Evolutionary conservation across 2,113 vertebrate genomes (phyloP).

Genomic region (Gasterosteus aculeatus): DNA sequence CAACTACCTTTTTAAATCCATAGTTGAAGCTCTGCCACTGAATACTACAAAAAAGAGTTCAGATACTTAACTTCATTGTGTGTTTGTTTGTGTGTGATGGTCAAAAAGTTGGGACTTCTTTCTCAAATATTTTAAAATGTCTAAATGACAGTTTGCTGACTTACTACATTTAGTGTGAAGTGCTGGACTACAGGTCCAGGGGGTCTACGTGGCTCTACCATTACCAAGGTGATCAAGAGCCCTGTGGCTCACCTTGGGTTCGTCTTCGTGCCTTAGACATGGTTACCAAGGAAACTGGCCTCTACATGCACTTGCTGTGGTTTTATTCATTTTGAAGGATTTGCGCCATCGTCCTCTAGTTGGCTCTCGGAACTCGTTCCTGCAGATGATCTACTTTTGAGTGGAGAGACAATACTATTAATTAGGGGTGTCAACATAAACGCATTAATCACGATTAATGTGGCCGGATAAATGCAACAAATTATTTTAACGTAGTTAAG

Average conservation of each 20-base stretch:
- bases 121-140: slow-evolving; percentile 12
- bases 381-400: too few species aligned
- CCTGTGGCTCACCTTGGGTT: slow-evolving; percentile 65
- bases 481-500: too few species aligned
- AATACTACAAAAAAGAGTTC: slow-evolving; percentile 19
- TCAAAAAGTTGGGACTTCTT: background rate
- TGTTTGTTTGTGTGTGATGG: slow-evolving; percentile 4
- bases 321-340: slow-evolving; percentile 58
- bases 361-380: background rate
- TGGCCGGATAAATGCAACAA: too few species aligned
- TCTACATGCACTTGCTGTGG: slow-evolving; percentile 55
- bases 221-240: slow-evolving; percentile 74
- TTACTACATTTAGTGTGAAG: slow-evolving; percentile 23
- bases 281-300: slow-evolving; percentile 71
- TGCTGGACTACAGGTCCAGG: slow-evolving; percentile 6
- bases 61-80: background rate
- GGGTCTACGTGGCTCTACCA: slow-evolving; percentile 42
- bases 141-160: background rate
- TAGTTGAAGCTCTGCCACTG: slow-evolving; percentile 1
- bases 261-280: slow-evolving; percentile 57
- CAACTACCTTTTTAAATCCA: background rate
- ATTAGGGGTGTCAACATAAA: too few species aligned
- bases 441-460: too few species aligned
- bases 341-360: slow-evolving; percentile 20
- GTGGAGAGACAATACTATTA: too few species aligned